Evolutionary conservation across 1,140 invertebrate genomes (phyloP), one percentile per base, ranked within the genome.

Genomic region (Cydia amplana): DNA sequence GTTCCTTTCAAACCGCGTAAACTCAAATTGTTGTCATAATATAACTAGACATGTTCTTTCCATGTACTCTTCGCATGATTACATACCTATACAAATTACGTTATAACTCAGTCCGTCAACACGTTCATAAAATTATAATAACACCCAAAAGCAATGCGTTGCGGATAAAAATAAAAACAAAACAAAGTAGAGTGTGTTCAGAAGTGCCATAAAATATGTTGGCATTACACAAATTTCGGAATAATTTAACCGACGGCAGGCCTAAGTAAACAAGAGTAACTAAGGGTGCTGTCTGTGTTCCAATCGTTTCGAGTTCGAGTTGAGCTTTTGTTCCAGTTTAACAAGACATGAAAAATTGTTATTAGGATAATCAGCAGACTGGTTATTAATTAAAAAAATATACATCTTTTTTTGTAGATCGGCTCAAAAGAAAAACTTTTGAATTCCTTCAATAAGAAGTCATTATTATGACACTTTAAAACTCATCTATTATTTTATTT

Each of bases 161-260:
- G n/a, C 55, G 20, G 20, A 9, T 9, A 23, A 63, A 23, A 63
- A 23, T 40, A 40, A 40, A 40, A 40, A 10, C 36, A 40, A 10
- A 40, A 40, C 36, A 40, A 40, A 9, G 0, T 40, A 10, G 10
- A 63, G 18, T 63, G 55, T 63, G 75, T 78, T 77, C n/a, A 77
- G 78, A 83, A 81, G 81, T 76, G 80, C 76, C 82, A 83, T 85
- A 85, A 63, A 87, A 85, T 85, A 83, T 85, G 81, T 82, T 82
- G 79, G 82, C 79, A 80, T 83, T 81, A 82, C 77, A 79, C 72
- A 63, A 63, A 63, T 76, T 77, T 80, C 82, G 83, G 83, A 85
- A 85, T 87, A 85, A 85, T 82, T 85, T 83, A 85, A 79, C 76
- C 51, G 36, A 73, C 77, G 77, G 75, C 72, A 65, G 77, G 78